Base-by-base conservation (phyloP, 2,888 invertebrate genomes). In the Choristoneura rosaceana region DNA sequence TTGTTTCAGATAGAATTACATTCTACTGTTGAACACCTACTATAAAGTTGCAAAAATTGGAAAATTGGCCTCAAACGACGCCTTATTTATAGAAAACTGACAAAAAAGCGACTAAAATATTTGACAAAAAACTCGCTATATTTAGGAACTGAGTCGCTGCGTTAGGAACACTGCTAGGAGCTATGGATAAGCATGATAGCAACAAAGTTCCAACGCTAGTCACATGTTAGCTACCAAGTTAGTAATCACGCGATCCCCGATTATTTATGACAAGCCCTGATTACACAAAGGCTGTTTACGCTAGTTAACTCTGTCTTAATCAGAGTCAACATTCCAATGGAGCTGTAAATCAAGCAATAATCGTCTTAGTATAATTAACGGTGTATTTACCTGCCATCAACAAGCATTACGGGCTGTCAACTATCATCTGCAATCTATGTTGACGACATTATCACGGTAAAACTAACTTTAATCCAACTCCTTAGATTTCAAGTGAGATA, bases 341-440 rank as follows among this genome's bases (percentile, higher is more conserved):
- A 60, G 67, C 68, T 73, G 73, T 73, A 69, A 73, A 73, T 73
- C 73, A 73, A 69, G 73, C 73, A 73, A 73, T 73, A 73, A 73
- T 73, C 73, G 73, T 69, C 73, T 73, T 69, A 73, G 63, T 34
- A 63, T 60, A 73, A 73, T 73, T 73, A 73, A 73, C 64, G 73
- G 34, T 34, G 68, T 73, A 73, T 73, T 73, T 73, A 73, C 73
- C 67, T 58, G 59, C 64, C 60, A 52, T 73, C 73, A 63, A 73
- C 73, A 73, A 69, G 69, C 68, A 64, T 69, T 64, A 73, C 68
- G 58, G 64, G 41, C 58, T 73, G 73, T 73, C 73, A 73, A 68
- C 59, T 50, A 60, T 60, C 55, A 34, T 55, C 61, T 33, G 58
- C 58, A 38, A 55, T 63, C 25, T 58, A 63, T 41, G 25, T 50